A percentile compares a stretch with the other conserved stretches of the same genome.
phyloP scores from a whole-genome alignment of 2,113 vertebrate species.

The Thunnus maccoyii region DNA sequence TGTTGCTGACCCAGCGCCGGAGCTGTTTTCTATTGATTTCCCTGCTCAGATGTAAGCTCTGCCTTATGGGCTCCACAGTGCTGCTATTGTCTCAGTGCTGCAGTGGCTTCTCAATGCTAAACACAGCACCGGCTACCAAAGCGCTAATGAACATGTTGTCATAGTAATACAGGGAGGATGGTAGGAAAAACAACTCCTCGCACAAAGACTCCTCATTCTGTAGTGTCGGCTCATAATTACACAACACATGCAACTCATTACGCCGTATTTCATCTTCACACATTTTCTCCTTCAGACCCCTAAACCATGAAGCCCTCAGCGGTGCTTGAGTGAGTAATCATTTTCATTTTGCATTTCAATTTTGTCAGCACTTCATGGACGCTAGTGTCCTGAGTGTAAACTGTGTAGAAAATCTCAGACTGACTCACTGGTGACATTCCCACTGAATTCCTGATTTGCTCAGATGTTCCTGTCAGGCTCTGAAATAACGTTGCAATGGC shows the following conservation, averaged over 20 bases:
- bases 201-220: constrained; percentile 68
- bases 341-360: constrained; percentile 32
- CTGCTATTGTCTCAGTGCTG: constrained; percentile 76
- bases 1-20: constrained; percentile 61
- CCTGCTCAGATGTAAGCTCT: constrained; percentile 61
- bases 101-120: constrained; percentile 72
- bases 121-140: constrained; percentile 73
- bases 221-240: constrained; percentile 67
- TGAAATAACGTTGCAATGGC: background rate
- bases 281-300: constrained; percentile 34
- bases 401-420: constrained; percentile 34
- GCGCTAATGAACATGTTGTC: constrained; percentile 85
- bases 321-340: constrained; percentile 34
- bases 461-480: constrained; percentile 17
- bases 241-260: constrained; percentile 49
- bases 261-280: constrained; percentile 29
- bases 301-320: constrained; percentile 24
- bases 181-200: constrained; percentile 77
- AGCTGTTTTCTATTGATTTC: constrained; percentile 65
- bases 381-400: constrained; percentile 44
- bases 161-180: constrained; percentile 84
- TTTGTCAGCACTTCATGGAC: constrained; percentile 23
- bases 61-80: constrained; percentile 63
- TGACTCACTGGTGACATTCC: constrained; percentile 35
- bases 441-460: constrained; percentile 24